Conservation (phyloP, 2,797 vertebrate genomes). For the Chloroceryle amazona region DNA sequence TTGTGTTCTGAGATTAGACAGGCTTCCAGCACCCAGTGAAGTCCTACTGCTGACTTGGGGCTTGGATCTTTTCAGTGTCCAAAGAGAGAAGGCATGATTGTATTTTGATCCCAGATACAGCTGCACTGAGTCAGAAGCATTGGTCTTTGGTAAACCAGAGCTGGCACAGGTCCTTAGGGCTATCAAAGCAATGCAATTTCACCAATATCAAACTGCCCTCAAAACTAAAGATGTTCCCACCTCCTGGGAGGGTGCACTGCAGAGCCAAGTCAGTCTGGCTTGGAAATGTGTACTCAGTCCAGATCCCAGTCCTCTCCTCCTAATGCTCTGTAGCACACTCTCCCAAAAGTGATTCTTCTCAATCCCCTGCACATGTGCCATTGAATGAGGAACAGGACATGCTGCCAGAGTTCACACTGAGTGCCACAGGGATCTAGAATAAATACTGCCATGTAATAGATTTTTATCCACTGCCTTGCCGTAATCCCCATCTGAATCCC, state of each 20-base stretch:
- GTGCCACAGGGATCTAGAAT: constrained; percentile 57
- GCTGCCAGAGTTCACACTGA: constrained; percentile 31
- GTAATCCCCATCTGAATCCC: constrained; percentile 77
- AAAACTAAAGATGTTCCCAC: background rate
- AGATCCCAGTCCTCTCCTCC: background rate
- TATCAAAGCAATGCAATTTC: background rate
- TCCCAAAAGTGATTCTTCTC: constrained; percentile 1
- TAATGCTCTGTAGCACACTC: background rate
- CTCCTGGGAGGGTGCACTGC: background rate
- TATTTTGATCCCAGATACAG: background rate
- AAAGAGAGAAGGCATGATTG: background rate
- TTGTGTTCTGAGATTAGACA: background rate
- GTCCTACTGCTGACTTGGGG: background rate
- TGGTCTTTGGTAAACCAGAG: background rate
- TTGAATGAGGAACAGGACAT: constrained; percentile 12
- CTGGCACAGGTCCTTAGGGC: background rate
- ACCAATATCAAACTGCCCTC: background rate
- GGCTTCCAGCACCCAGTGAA: background rate
- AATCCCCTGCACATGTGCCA: constrained; percentile 16
- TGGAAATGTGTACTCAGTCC: background rate
- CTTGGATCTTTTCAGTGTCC: background rate
- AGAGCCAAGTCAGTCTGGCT: background rate
- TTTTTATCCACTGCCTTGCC: constrained; percentile 70
- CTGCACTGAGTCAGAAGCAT: background rate
- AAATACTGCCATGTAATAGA: constrained; percentile 74